Evolutionary conservation across 2,797 vertebrate genomes (phyloP).

Genomic region (Falco concolor): DNA sequence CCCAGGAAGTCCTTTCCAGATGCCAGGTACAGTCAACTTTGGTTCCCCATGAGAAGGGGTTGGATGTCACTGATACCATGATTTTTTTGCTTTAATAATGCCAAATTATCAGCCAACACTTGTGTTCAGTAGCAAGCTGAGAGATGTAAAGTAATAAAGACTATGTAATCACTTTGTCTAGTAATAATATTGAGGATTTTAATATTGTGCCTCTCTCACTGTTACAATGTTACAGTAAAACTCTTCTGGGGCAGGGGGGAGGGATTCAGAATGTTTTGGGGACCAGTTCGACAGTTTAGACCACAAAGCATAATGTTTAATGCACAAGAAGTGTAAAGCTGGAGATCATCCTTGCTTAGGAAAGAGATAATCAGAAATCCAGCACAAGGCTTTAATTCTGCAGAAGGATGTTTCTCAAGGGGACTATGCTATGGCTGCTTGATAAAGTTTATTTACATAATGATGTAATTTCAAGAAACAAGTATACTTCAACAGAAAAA

Average conservation of each 20-base stretch:
- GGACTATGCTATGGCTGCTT: neutral
- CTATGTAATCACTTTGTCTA: neutral
- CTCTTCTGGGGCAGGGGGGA: neutral
- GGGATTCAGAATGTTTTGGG: neutral
- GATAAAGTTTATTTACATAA: constrained; percentile 8
- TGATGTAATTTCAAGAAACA: constrained; percentile 40
- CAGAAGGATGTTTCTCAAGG: constrained; percentile 14
- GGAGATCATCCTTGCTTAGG: neutral
- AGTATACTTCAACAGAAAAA: constrained; percentile 24
- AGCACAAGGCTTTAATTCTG: neutral
- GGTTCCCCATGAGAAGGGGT: neutral
- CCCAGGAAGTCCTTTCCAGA: constrained; percentile 95
- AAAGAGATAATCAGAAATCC: neutral
- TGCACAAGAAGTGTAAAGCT: neutral
- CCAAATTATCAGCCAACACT: neutral
- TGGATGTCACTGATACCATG: neutral
- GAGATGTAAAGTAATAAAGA: neutral
- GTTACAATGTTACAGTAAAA: neutral
- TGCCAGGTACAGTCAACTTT: constrained; percentile 83
- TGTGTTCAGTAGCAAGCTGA: neutral
- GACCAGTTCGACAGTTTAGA: neutral
- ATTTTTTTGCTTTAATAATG: neutral
- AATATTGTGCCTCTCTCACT: neutral
- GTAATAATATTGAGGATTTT: neutral
- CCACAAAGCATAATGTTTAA: neutral